Conservation (phyloP, 2,113 vertebrate species). For the Pseudorasbora parva region DNA sequence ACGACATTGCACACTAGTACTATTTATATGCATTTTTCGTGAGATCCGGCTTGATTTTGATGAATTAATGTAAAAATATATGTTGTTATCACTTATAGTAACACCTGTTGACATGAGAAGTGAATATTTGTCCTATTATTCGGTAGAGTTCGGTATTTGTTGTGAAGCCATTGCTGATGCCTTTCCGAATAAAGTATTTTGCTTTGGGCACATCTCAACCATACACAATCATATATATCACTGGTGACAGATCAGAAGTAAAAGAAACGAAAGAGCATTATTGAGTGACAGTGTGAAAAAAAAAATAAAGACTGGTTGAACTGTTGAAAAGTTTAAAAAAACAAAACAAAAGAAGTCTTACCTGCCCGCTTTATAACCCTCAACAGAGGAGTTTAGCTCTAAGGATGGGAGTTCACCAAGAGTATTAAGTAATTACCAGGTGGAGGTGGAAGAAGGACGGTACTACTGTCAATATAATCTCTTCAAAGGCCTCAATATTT, state of each 20-base stretch:
- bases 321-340: not conserved
- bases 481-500: slow-evolving; percentile 58
- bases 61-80: too few relatives aligned
- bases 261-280: not conserved
- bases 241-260: not conserved
- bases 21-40: too few relatives aligned
- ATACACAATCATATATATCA: not conserved
- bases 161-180: too few relatives aligned
- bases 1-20: too few relatives aligned
- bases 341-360: not conserved
- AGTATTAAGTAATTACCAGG: slow-evolving; percentile 59
- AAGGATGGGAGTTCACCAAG: slow-evolving; percentile 43
- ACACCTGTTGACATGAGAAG: too few relatives aligned
- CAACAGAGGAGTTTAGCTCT: slow-evolving; percentile 65
- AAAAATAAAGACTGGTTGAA: not conserved
- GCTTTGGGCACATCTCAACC: too few relatives aligned
- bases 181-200: too few relatives aligned
- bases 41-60: too few relatives aligned
- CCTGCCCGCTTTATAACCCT: slow-evolving; percentile 64
- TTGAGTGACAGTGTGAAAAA: not conserved
- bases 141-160: too few relatives aligned
- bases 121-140: too few relatives aligned
- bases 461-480: slow-evolving; percentile 63
- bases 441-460: slow-evolving; percentile 55
- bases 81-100: too few relatives aligned